Percentiles rank a stretch among this genome's conserved stretches.
Evolutionary conservation across 92 coral and sea anemone genomes (phyloP).

Genomic region (Metridium senile): DNA sequence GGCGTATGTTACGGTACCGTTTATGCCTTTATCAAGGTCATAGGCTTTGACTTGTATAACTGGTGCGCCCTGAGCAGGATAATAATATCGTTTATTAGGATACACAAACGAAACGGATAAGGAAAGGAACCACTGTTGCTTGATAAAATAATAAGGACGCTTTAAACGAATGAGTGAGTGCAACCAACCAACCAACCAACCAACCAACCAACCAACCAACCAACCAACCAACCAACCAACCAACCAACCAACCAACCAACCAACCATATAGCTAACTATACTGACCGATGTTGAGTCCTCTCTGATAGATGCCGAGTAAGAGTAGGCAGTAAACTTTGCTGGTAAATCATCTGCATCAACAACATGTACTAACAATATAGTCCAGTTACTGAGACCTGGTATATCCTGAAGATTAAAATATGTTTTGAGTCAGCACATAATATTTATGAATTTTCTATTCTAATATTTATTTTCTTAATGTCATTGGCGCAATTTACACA

Average conservation of each 20-base stretch:
- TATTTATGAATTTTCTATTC: neutral
- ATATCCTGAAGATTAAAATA: slow-evolving; percentile 10
- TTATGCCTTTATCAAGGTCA: slow-evolving; percentile 61
- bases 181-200: too few species aligned
- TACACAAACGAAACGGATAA: neutral
- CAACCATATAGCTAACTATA: neutral
- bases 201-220: too few species aligned
- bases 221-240: neutral
- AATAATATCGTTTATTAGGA: neutral
- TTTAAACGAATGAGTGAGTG: too few species aligned
- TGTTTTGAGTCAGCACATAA: neutral
- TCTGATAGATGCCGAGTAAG: slow-evolving; percentile 16
- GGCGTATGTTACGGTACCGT: slow-evolving; percentile 47
- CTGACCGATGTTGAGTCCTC: slow-evolving; percentile 36
- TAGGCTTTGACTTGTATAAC: slow-evolving; percentile 33
- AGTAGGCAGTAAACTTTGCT: slow-evolving; percentile 31
- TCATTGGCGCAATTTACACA: neutral
- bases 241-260: neutral
- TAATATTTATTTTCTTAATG: too few species aligned
- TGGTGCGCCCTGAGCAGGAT: slow-evolving; percentile 57
- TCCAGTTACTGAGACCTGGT: slow-evolving; percentile 39
- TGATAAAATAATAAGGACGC: too few species aligned
- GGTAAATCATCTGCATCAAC: slow-evolving; percentile 42
- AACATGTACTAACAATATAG: slow-evolving; percentile 14
- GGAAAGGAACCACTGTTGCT: neutral